Base-by-base conservation (phyloP, 2,888 invertebrate species). In the Rhaphigaster nebulosa region DNA sequence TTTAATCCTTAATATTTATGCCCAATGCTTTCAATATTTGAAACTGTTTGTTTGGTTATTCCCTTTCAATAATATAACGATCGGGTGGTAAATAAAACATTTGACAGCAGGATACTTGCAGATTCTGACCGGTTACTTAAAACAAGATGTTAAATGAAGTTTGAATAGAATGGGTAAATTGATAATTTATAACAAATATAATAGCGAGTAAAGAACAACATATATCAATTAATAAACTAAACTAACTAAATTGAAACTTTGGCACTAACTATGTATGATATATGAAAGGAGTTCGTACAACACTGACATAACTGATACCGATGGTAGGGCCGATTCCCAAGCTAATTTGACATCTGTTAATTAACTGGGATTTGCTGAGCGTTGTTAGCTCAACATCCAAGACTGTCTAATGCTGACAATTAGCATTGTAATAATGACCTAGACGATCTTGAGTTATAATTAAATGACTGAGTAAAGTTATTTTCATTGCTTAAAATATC, bases 301-400 rank as follows among this genome's bases (percentile, higher is more conserved):
- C 20, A 6, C 29, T 38, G 34, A 23, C 8, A 23, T 38, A 76
- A 76, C 70, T 70, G 70, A 76, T 76, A 34, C 34, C 34, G 70
- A 34, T 60, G 20, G 70, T 12, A 38, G 6, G 34, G 34, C 70
- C 34, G 70, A 76, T 76, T 23, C 70, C 38, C 4, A 23, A 65
- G 70, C 70, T 76, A 76, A 76, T 76, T 76, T 38, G 34, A 76
- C 70, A 76, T 76, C 70, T 76, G 70, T 76, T 76, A 76, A 76
- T 76, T 76, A 76, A 1, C 70, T 38, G 10, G 34, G 70, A 34
- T 38, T 76, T 34, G 70, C 70, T 70, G 70, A 70, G 6, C 20
- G 70, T 10, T 76, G 70, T 76, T 76, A 23, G 70, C 23, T 76
- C 70, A 76, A 76, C 15, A 34, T 0, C 20, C 38, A 38, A 38